Evolutionary conservation across 2,113 vertebrate species (phyloP).

Genomic region (Herpetotheres cachinnans): DNA sequence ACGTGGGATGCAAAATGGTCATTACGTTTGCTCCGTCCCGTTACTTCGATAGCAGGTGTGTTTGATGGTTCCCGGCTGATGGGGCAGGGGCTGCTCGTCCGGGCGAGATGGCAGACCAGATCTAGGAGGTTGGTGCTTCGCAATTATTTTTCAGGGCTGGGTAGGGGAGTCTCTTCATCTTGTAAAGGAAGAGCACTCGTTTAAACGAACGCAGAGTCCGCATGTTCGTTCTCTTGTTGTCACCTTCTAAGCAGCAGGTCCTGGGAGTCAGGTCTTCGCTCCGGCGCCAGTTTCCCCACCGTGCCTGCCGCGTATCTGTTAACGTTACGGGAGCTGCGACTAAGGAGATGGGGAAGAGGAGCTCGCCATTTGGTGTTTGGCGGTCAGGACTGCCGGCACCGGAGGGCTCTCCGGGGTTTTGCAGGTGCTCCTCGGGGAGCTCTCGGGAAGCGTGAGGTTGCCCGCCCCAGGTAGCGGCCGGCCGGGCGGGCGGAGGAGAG

Average conservation of each 20-base stretch:
- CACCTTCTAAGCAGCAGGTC: background rate
- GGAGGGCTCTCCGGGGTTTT: accelerated
- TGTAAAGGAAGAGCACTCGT: background rate
- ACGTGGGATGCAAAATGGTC: background rate
- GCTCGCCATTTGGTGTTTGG: accelerated
- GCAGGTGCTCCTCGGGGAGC: background rate
- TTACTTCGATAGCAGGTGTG: background rate
- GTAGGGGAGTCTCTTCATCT: background rate
- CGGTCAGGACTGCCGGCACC: accelerated
- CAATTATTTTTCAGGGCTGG: background rate
- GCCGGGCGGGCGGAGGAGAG: accelerated
- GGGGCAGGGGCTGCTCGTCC: accelerated
- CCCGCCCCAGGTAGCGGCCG: accelerated
- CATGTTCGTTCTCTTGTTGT: background rate
- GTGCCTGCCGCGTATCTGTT: accelerated
- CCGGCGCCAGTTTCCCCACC: background rate
- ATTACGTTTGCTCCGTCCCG: accelerated
- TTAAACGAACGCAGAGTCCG: background rate
- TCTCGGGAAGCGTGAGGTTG: accelerated
- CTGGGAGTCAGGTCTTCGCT: background rate
- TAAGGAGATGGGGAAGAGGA: background rate
- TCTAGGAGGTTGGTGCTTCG: background rate
- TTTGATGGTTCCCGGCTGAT: background rate
- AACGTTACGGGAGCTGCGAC: accelerated
- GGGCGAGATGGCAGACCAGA: background rate